Base-by-base conservation (phyloP, 2,113 vertebrate species). In the Trematomus loennbergii region DNA sequence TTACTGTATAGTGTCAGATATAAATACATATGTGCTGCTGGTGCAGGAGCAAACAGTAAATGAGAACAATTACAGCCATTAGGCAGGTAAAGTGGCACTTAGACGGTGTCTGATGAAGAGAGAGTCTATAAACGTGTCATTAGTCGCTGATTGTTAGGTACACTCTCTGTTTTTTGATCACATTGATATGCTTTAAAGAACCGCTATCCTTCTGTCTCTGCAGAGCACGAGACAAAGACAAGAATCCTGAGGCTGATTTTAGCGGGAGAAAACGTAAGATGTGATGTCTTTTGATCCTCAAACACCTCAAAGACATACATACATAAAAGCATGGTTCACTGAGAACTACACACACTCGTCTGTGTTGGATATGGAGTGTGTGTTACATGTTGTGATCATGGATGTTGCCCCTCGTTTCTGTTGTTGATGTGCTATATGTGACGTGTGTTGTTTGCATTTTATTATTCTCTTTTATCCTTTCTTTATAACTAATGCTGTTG, bases 201-300 rank as follows among this genome's bases (percentile, higher is more conserved):
- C 12, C 0, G 3, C 1, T 78, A 68, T 69, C 5, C 16, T 29
- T 70, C 48, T 82, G 18, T 82, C 49, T 79, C 57, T 91, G 22
- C 87, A 96, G 96, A 94, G 80, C 29, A 55, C 75, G 46, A 91
- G 76, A 72, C 94, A 96, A 62, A 92, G 95, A 82, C 88, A 95
- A 40, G 94, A 95, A 95, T 96, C 88, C 88, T 96, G 71, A 93
- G 84, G 81, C 87, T 96, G 55, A 94, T 96, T 81, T 90, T 96
- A 72, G 88, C 91, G 1, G 94, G 90, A 80, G 95, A 96, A 94
- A 94, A 95, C 7, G 95, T 96, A 91, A 94, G 94, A 18, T 72
- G 12, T 17, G 48, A 49, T 76, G 29, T 58, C 6, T 80, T 79
- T 54, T 81, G 6, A 40, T 40, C 36, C 36, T 40, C 29, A 3